These are phyloP conservation scores for Epizoanthus illoricatus DNA, from an alignment of 92 coral and sea anemone genomes.

Conservation along the genomic window DNA sequence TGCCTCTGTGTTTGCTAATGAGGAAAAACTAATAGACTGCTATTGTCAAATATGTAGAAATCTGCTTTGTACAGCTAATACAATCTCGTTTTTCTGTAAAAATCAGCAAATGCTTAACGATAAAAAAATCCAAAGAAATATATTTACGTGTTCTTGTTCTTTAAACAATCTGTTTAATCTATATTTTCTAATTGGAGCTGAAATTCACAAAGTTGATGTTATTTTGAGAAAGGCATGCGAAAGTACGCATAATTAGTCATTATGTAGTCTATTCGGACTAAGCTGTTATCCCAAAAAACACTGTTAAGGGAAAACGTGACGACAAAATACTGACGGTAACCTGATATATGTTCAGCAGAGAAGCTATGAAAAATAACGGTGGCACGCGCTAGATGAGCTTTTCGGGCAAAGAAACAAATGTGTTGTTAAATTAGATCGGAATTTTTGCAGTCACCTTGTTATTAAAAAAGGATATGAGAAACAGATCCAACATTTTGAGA, in stretches of 20 bases:
- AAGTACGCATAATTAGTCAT: slow-evolving; percentile 32
- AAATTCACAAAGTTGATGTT: not conserved
- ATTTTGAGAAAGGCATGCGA: not conserved
- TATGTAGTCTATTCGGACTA: not conserved
- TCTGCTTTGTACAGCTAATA: not conserved
- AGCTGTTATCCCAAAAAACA: slow-evolving; percentile 25
- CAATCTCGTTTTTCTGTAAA: not conserved
- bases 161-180: not conserved
- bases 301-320: slow-evolving; percentile 30
- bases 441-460: slow-evolving; percentile 5
- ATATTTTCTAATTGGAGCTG: not conserved
- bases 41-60: not conserved
- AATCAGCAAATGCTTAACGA: not conserved
- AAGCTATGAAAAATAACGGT: not conserved
- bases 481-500: slow-evolving; percentile 19
- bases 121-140: not conserved
- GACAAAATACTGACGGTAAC: not conserved
- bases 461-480: slow-evolving; percentile 32
- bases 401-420: slow-evolving; percentile 15
- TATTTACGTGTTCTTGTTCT: not conserved
- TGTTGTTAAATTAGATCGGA: slow-evolving; percentile 1
- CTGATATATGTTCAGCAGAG: slow-evolving; percentile 27
- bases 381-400: not conserved
- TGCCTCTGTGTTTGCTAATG: not conserved
- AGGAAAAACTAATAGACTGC: not conserved